phyloP scores from a whole-genome alignment of 2,113 vertebrate species.

The Salvator merianae region DNA sequence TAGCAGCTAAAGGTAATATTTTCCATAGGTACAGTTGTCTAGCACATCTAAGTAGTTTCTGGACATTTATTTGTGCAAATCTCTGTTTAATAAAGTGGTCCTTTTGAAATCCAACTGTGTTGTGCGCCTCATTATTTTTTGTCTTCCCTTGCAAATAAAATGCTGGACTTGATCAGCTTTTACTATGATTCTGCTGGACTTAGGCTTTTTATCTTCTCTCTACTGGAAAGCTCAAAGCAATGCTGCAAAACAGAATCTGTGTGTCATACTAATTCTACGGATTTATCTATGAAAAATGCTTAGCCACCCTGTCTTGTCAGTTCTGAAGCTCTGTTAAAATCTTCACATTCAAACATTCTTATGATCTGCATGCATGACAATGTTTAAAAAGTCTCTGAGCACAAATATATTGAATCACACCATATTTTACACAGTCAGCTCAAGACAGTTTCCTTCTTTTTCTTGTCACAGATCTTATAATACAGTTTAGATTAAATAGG shows the following conservation, averaged over 20 bases:
- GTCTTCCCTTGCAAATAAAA: background rate
- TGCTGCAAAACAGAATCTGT: background rate
- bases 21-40: background rate
- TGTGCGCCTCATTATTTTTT: too few species aligned
- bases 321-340: conserved; percentile 7
- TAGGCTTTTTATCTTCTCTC: background rate
- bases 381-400: accelerated
- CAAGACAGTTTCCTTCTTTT: background rate
- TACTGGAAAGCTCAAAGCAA: background rate
- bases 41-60: too few species aligned
- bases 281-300: conserved; percentile 21
- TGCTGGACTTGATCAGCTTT: background rate
- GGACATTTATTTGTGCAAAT: too few species aligned
- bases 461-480: background rate
- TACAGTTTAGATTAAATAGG: background rate
- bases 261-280: conserved; percentile 6
- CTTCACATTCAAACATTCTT: conserved; percentile 12
- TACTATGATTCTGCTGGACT: too few species aligned
- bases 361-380: accelerated
- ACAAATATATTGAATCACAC: background rate
- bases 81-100: too few species aligned
- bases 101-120: too few species aligned
- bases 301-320: background rate
- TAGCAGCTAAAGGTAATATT: background rate
- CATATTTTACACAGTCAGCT: background rate